Base-by-base conservation (phyloP, 2,888 invertebrate genomes). In the Trilocha varians region DNA sequence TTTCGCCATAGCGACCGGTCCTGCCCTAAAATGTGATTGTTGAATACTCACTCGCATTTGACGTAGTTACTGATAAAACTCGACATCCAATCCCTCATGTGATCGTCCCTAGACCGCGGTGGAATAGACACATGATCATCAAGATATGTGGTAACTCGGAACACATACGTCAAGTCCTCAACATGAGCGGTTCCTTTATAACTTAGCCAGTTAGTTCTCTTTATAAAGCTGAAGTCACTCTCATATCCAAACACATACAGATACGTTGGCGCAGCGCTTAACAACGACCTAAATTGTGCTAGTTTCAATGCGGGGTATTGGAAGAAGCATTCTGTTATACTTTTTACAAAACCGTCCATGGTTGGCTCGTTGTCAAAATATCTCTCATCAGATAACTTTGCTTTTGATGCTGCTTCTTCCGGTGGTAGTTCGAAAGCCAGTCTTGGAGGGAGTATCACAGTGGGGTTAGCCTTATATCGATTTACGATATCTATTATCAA, bases 231-330 rank as follows among this genome's bases (percentile, higher is more conserved):
- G 42, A 74, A 48, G 3, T 73, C 62, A 1, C 78, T 77, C 34
- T 78, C 70, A 43, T 77, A 86, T n/a, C 71, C 60, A 52, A 79
- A 86, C 41, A 80, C 68, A 50, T 83, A 83, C 49, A 84, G 54
- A 40, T 71, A 86, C 1, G 76, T 67, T 0, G 79, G 76, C 16
- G 64, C 70, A 1, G 49, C 50, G 1, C 36, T 39, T 16, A 37
- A 40, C 3, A 43, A 37, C 8, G 48, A 45, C 32, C 53, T 42
- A 36, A 38, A 17, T 14, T 50, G 38, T 1, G 53, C 53, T 15
- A 53, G 25, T 18, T 51, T 52, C 8, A 57, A 45, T 4, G 53
- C 45, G 5, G 56, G 53, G 17, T 61, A 55, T 4, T 40, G 33
- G 35, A 57, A 60, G 1, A 41, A 46, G 2, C 38, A 34, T 6